Percentiles rank a stretch among this genome's conserved stretches.
These are phyloP conservation scores for Oophaga sylvatica DNA, from an alignment of 2,797 vertebrate genomes.

Conservation along the genomic window DNA sequence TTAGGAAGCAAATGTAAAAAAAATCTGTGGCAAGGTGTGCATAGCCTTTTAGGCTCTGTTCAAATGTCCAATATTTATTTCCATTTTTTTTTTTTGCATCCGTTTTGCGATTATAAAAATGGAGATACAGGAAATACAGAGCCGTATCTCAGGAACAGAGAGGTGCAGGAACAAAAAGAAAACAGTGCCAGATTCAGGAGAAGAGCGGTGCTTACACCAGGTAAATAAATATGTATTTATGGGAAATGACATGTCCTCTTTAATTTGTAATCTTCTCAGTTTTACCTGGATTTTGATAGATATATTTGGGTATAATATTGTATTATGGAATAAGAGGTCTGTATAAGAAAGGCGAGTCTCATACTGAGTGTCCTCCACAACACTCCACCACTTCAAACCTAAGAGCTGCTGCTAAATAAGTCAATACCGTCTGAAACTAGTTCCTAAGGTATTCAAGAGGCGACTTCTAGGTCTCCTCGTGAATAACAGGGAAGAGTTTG, in stretches of 20 bases:
- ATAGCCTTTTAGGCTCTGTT: no score
- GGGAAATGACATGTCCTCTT: no score
- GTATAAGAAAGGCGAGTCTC: constrained; percentile 13
- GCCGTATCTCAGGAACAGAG: no score
- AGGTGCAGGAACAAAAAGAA: background rate
- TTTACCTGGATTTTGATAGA: constrained; percentile 3
- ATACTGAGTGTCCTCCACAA: constrained; percentile 19
- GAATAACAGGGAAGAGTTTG: constrained; percentile 38
- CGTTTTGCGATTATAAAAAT: no score
- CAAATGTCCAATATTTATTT: no score
- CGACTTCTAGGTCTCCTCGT: constrained; percentile 20
- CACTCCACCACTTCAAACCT: constrained; percentile 16
- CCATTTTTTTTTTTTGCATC: no score
- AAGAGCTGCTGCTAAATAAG: constrained; percentile 47
- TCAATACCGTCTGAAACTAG: constrained; percentile 51
- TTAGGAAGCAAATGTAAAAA: no score
- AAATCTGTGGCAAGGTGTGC: no score
- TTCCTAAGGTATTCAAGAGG: constrained; percentile 32
- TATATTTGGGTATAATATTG: constrained; percentile 13
- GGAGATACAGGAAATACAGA: no score
- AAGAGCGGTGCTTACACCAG: no score
- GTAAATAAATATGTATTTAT: no score
- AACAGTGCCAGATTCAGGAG: no score
- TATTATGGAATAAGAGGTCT: constrained; percentile 25
- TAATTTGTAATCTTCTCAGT: background rate